A percentile compares a stretch with the other conserved stretches of the same genome.
phyloP scores from a whole-genome alignment of 2,113 vertebrate genomes.

The Scomber scombrus region DNA sequence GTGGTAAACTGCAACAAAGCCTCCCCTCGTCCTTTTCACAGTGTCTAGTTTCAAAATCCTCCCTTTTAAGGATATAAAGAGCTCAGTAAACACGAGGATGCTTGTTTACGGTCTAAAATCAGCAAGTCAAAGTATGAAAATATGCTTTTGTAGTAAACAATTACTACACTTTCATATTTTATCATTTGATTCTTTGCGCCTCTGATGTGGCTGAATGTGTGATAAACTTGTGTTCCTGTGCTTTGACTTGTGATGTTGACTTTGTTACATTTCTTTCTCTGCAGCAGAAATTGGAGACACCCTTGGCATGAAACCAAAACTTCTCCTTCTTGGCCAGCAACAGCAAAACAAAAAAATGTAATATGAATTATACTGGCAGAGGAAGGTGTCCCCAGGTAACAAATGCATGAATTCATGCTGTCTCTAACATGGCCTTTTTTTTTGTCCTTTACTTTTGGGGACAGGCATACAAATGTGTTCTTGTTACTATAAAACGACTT shows the following conservation, averaged over 20 bases:
- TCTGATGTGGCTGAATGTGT: not conserved
- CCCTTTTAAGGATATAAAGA: no score
- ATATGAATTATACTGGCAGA: constrained; percentile 27
- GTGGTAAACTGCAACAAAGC: not conserved
- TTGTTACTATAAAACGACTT: not conserved
- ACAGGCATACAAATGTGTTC: not conserved
- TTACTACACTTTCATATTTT: not conserved
- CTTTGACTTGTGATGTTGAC: not conserved
- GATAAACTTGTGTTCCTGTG: not conserved
- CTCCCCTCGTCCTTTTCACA: no score
- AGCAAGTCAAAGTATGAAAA: not conserved
- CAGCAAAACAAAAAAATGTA: constrained; percentile 23
- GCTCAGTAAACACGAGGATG: no score
- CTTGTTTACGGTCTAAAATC: not conserved
- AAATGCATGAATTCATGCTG: constrained; percentile 6
- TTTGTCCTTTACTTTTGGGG: not conserved
- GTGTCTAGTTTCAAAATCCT: no score
- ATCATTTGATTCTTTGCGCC: not conserved
- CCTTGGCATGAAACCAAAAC: constrained; percentile 50
- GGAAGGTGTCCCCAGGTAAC: constrained; percentile 30
- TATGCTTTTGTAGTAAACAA: not conserved
- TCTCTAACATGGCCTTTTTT: not conserved
- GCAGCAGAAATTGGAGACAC: constrained; percentile 58
- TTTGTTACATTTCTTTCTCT: constrained; percentile 43
- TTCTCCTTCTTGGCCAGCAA: constrained; percentile 30